Base-by-base conservation (phyloP, 2,113 vertebrate species). In the Hydrochoerus hydrochaeris region DNA sequence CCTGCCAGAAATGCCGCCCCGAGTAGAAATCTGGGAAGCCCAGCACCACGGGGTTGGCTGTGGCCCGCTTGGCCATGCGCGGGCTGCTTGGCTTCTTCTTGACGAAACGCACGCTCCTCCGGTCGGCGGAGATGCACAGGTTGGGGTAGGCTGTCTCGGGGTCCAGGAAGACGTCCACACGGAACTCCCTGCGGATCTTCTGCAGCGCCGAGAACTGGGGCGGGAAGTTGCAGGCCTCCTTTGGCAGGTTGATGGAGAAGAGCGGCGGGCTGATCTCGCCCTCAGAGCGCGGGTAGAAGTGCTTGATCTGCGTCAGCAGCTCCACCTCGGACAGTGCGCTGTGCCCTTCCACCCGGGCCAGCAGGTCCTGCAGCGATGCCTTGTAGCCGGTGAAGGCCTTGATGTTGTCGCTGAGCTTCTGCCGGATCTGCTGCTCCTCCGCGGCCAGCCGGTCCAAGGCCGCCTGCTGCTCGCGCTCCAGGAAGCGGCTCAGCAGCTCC, bases 1-100 rank as follows among this genome's bases (percentile, higher is more conserved):
- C 77, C 24, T 95, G 95, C 97, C 97, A 98, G 73, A 97, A 98
- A 44, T 97, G 92, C 38, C 97, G 96, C 17, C 97, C 96, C 0
- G 93, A 95, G 20, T 5, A 14, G 83, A 98, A 97, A 32, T 35
- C 57, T 0, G 95, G 90, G 4, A 86, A 38, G 19, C 97, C 96
- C 52, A 98, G 92, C 35, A 98, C 96, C 24, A 88, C 83, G 0
- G 67, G 92, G 54, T 75, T 92, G 54, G 54, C 85, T 16, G 28
- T 69, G 44, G 96, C 95, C 20, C 97, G 95, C 22, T 86, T 77
- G 1, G 93, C 71, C 81, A 58, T 38, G 17, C 54, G 52, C 2
- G 96, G 82, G n/a, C 88, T 3, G 0, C 63, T 24, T 16, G 82
- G 92, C 49, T 85, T 97, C 30, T 38, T 93, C 78, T 97, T 96